Evolutionary conservation across 2,113 vertebrate genomes (phyloP).

Genomic region (Ptychochromis oligacanthus): DNA sequence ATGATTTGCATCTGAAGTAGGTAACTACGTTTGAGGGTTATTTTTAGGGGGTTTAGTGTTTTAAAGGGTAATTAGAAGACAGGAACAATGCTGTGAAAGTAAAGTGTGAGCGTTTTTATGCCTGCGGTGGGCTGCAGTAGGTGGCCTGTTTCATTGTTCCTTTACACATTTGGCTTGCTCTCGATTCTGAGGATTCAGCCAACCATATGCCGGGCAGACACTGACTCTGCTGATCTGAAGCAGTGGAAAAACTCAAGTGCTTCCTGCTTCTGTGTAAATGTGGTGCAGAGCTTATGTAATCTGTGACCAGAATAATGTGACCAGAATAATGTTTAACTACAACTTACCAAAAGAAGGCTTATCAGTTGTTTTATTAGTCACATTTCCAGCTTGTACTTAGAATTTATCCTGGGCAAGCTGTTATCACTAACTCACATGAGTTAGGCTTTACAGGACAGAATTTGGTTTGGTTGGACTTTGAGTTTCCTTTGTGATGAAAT

Average conservation of each 20-base stretch:
- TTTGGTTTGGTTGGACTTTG: background rate
- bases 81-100: slow-evolving; percentile 68
- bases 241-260: background rate
- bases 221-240: slow-evolving; percentile 28
- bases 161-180: slow-evolving; percentile 30
- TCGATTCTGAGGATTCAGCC: background rate
- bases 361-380: background rate
- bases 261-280: slow-evolving; percentile 23
- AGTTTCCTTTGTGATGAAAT: slow-evolving; percentile 39
- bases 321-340: background rate
- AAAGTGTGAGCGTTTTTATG: slow-evolving; percentile 45
- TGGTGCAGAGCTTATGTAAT: slow-evolving; percentile 4
- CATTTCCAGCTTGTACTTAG: background rate
- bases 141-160: slow-evolving; percentile 66
- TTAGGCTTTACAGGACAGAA: slow-evolving; percentile 15
- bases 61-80: slow-evolving; percentile 68
- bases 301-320: background rate
- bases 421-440: slow-evolving; percentile 8
- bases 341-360: background rate
- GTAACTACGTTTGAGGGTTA: slow-evolving; percentile 55
- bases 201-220: slow-evolving; percentile 48
- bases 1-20: slow-evolving; percentile 62
- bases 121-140: slow-evolving; percentile 52
- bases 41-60: slow-evolving; percentile 54
- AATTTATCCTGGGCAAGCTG: background rate